phyloP scores from a whole-genome alignment of 2,113 vertebrate genomes.

The Dicaeum eximium region DNA sequence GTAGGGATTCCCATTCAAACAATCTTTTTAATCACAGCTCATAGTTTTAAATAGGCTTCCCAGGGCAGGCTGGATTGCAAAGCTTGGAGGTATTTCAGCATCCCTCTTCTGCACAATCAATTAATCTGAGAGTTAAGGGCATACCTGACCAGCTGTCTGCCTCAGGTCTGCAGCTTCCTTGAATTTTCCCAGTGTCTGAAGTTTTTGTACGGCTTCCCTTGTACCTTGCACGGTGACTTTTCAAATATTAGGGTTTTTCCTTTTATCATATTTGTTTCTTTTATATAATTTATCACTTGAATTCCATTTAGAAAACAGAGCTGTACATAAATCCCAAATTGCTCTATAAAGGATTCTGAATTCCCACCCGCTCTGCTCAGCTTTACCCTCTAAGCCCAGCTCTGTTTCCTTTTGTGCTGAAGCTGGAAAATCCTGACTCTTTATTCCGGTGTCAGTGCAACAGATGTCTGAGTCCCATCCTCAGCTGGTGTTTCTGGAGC shows the following conservation, averaged over 20 bases:
- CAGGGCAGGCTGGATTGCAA: not conserved
- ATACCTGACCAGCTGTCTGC: not conserved
- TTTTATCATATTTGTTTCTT: not conserved
- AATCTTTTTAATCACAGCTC: not conserved
- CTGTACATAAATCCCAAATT: not conserved
- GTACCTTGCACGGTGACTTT: not conserved
- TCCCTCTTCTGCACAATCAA: not conserved
- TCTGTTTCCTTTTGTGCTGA: not conserved
- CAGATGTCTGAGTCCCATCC: not conserved
- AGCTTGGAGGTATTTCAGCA: not conserved
- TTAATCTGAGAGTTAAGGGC: not conserved
- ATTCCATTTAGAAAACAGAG: not conserved
- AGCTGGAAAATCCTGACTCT: not conserved
- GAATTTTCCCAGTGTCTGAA: fast-evolving
- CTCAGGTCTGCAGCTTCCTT: not conserved
- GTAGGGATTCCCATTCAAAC: not conserved
- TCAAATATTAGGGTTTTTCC: not conserved
- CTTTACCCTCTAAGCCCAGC: not conserved
- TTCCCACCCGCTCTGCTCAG: not conserved
- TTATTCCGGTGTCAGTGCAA: not conserved
- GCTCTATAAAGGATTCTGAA: not conserved
- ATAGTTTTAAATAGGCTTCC: not conserved
- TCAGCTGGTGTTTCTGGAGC: fast-evolving
- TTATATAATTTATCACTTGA: not conserved
- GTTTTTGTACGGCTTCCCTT: not conserved